phyloP scores from a whole-genome alignment of 2,888 invertebrate genomes.

The Sinodicranocentrus sp. region DNA sequence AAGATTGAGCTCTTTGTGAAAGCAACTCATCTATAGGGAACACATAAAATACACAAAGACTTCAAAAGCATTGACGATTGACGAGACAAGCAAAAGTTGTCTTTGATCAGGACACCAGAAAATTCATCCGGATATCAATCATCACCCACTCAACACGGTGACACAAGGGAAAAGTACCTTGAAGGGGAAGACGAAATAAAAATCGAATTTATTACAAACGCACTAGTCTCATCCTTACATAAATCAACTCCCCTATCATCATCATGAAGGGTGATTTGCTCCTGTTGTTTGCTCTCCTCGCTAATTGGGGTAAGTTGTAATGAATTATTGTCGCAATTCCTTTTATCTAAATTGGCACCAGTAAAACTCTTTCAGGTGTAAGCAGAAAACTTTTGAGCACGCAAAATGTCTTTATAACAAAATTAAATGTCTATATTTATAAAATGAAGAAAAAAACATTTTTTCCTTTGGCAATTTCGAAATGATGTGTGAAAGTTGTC shows the following conservation, averaged over 20 bases:
- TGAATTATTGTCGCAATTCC: no score
- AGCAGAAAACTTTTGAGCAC: no score
- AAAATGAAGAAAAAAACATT: no score
- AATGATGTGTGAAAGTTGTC: no score
- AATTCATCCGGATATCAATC: constrained; percentile 23
- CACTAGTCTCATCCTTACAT: not conserved
- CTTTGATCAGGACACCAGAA: constrained; percentile 55
- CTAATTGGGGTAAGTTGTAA: constrained; percentile 56
- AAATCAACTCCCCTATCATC: not conserved
- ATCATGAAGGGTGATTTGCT: constrained; percentile 56
- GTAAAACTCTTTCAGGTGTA: no score
- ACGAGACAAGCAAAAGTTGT: constrained; percentile 43
- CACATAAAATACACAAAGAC: constrained; percentile 16
- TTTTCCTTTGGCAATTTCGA: no score
- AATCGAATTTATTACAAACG: not conserved
- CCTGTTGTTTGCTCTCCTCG: constrained; percentile 57
- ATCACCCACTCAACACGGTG: constrained; percentile 16
- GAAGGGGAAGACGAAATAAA: not conserved
- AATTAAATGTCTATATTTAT: no score
- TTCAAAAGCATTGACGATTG: constrained; percentile 29
- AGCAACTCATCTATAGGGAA: not conserved
- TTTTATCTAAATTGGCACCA: no score
- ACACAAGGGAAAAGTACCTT: constrained; percentile 9
- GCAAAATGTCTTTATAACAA: no score
- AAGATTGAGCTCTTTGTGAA: constrained; percentile 24